Base-by-base conservation (phyloP, 2,888 invertebrate genomes). In the Atethmia centrago region DNA sequence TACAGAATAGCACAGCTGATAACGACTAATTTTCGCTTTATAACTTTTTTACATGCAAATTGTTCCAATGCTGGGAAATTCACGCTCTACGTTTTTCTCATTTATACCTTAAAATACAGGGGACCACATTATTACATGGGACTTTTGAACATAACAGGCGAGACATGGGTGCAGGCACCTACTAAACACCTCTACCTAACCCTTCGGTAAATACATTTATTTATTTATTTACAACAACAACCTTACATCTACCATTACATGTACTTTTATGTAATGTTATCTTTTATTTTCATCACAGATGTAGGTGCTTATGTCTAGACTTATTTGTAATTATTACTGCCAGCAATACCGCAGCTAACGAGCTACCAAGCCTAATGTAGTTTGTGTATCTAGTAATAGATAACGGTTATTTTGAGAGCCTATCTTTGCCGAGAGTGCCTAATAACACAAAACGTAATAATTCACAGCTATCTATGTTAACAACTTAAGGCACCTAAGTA, bases 401-500 rank as follows among this genome's bases (percentile, higher is more conserved):
- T 36, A 66, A 53, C 53, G 40, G 36, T 81, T 58, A 71, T 61
- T 67, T 64, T 14, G 51, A 36, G 14, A 62, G 42, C n/a, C n/a
- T 71, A n/a, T 69, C 7, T 59, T 53, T 25, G 25, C 19, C 55
- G 4, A 49, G 55, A 55, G 49, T 69, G 62, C 19, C 55, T 71
- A 51, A 70, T 74, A 66, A 65, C 55, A 68, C 25, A 56, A 42
- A 71, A 62, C 58, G 7, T 53, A 63, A 70, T 67, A 72, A 77
- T 77, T 69, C 47, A 28, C 47, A 68, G 14, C 71, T 72, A 61
- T 61, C 47, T 67, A 67, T 73, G 72, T 45, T 51, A 49, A 45
- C 16, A 36, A 36, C 36, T 36, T 12, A 19, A 25, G 21, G 51
- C 8, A 63, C 9, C 56, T 45, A 14, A 21, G 47, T 49, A 28